Conservation (phyloP, 2,888 invertebrate genomes). For the Pherbina coryleti region DNA sequence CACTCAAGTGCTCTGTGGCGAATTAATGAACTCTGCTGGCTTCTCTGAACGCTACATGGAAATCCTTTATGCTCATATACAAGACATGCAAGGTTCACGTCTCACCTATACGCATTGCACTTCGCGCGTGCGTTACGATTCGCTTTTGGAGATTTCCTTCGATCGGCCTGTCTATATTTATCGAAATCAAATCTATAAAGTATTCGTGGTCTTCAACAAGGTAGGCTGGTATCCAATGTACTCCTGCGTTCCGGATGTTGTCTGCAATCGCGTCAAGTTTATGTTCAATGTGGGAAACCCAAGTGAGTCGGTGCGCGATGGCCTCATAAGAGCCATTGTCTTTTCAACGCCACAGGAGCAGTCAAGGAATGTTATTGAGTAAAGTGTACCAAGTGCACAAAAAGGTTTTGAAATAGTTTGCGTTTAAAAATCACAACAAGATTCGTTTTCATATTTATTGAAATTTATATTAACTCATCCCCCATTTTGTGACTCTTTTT, state of each 20-base stretch:
- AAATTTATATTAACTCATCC: neutral
- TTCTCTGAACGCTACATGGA: constrained; percentile 76
- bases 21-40: constrained; percentile 65
- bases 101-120: constrained; percentile 87
- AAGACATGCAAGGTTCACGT: constrained; percentile 83
- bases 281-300: constrained; percentile 81
- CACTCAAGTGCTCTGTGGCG: constrained; percentile 75
- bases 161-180: constrained; percentile 85
- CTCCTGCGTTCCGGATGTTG: constrained; percentile 77
- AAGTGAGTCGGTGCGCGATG: constrained; percentile 80
- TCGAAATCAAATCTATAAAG: constrained; percentile 78
- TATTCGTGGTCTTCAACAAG: constrained; percentile 86
- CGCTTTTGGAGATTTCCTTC: constrained; percentile 83
- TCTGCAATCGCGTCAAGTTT: constrained; percentile 80
- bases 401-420: neutral
- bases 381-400: constrained; percentile 26
- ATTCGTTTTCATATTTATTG: neutral
- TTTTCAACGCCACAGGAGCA: constrained; percentile 71
- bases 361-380: constrained; percentile 58
- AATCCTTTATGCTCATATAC: constrained; percentile 83
- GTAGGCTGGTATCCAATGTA: constrained; percentile 86
- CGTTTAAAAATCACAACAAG: neutral
- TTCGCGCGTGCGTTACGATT: constrained; percentile 80
- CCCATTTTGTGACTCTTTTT: neutral
- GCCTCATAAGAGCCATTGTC: constrained; percentile 83